These are phyloP conservation scores for Encarsia formosa DNA, from an alignment of 2,888 invertebrate genomes.

Conservation along the genomic window DNA sequence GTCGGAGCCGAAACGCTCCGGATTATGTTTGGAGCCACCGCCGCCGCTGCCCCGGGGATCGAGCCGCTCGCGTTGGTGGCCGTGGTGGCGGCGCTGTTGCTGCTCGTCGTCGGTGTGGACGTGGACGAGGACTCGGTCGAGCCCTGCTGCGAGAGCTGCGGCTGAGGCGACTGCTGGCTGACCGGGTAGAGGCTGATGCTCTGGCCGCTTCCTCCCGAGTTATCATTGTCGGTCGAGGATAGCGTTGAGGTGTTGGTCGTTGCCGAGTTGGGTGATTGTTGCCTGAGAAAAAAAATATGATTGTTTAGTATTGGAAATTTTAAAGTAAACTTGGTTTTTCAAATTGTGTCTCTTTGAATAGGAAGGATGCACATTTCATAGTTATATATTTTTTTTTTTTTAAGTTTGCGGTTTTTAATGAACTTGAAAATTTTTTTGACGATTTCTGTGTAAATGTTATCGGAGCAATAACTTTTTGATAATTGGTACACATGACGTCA, in stretches of 20 bases:
- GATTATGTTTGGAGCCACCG: constrained; percentile 34
- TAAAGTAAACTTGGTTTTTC: not conserved
- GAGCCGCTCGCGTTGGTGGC: constrained; percentile 27
- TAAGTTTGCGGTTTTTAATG: too few relatives aligned
- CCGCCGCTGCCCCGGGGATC: too few relatives aligned
- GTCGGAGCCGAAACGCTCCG: constrained; percentile 43
- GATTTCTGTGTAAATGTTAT: too few relatives aligned
- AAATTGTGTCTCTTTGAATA: not conserved
- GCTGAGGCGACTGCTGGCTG: constrained; percentile 20
- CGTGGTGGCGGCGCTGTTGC: constrained; percentile 30
- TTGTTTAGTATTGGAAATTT: not conserved
- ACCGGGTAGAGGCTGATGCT: constrained; percentile 21
- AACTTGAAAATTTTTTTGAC: too few relatives aligned
- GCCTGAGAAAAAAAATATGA: constrained; percentile 34
- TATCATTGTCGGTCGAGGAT: constrained; percentile 37
- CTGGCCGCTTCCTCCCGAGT: constrained; percentile 29
- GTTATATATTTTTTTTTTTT: not conserved
- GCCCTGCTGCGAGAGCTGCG: constrained; percentile 18
- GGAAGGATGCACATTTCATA: not conserved
- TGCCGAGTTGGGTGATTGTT: constrained; percentile 50
- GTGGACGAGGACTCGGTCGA: constrained; percentile 35
- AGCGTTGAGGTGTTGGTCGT: constrained; percentile 47
- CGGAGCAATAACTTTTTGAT: too few relatives aligned
- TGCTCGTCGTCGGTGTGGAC: constrained; percentile 31
- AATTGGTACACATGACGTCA: too few relatives aligned